Conservation (phyloP, 92 coral and sea anemone genomes). For the Palythoa heliodiscus region DNA sequence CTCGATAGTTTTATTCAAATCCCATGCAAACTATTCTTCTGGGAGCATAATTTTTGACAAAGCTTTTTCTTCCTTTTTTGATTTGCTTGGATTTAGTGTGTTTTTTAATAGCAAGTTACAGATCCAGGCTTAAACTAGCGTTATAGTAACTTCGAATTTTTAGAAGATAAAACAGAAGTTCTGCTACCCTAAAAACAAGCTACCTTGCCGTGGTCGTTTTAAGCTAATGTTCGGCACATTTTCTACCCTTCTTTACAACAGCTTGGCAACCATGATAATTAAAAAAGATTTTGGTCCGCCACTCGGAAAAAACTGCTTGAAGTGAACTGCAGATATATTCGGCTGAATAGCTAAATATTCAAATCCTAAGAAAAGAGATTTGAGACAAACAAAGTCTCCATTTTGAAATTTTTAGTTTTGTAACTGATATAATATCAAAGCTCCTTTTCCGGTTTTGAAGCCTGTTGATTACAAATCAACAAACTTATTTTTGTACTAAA, state of each 20-base stretch:
- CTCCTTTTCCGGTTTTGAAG: not conserved
- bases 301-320: not conserved
- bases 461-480: not conserved
- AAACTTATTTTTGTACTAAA: not conserved
- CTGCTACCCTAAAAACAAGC: not conserved
- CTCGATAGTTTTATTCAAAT: too few species aligned
- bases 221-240: not conserved
- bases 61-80: too few species aligned
- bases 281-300: not conserved
- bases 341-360: not conserved
- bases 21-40: too few species aligned
- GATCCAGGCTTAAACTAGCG: not conserved
- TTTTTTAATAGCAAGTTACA: not conserved
- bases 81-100: not conserved
- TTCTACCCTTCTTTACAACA: conserved; percentile 4
- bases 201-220: not conserved
- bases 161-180: not conserved
- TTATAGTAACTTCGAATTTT: not conserved
- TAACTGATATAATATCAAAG: not conserved
- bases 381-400: conserved; percentile 8
- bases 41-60: too few species aligned
- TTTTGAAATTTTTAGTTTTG: conserved; percentile 5
- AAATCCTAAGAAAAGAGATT: not conserved
- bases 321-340: not conserved
- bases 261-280: conserved; percentile 26